Conservation (phyloP, 2,113 vertebrate genomes). For the Chaetops frenatus region DNA sequence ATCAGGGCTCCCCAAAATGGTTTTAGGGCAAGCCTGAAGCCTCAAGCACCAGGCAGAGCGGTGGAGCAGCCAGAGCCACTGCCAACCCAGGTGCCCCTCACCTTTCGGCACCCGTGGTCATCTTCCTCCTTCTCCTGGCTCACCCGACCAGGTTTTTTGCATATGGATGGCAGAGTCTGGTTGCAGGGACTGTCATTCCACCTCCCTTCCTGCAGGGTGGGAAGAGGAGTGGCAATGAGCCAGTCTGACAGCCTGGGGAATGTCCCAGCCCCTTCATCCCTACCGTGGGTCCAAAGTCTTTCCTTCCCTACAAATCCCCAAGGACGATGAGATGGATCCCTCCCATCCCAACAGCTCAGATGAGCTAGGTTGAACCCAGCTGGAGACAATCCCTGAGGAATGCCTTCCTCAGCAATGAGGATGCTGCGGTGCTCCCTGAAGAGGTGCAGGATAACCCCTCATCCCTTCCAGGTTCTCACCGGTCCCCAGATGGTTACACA, state of each 20-base stretch:
- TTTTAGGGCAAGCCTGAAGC: neutral
- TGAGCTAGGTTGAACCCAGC: neutral
- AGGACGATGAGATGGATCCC: neutral
- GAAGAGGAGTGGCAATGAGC: neutral
- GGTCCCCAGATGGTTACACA: conserved; percentile 95
- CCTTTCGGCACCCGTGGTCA: conserved; percentile 88
- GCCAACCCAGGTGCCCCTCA: neutral
- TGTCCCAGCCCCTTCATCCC: neutral
- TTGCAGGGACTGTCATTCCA: conserved; percentile 98
- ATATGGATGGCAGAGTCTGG: conserved; percentile 90
- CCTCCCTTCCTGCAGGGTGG: conserved; percentile 81
- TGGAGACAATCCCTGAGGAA: neutral
- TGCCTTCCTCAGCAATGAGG: neutral
- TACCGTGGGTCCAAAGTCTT: neutral
- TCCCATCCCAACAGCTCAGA: neutral
- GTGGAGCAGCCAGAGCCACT: neutral
- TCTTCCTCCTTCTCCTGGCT: conserved; percentile 77
- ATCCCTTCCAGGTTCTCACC: conserved; percentile 71
- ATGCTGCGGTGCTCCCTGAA: neutral
- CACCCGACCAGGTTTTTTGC: conserved; percentile 87
- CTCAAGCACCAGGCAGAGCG: rapidly evolving
- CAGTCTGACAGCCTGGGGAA: neutral
- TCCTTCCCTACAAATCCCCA: neutral
- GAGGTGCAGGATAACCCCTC: neutral
- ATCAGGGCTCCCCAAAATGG: rapidly evolving